Evolutionary conservation across 2,113 vertebrate species (phyloP).

Genomic region (Psittacula cyanocephala): DNA sequence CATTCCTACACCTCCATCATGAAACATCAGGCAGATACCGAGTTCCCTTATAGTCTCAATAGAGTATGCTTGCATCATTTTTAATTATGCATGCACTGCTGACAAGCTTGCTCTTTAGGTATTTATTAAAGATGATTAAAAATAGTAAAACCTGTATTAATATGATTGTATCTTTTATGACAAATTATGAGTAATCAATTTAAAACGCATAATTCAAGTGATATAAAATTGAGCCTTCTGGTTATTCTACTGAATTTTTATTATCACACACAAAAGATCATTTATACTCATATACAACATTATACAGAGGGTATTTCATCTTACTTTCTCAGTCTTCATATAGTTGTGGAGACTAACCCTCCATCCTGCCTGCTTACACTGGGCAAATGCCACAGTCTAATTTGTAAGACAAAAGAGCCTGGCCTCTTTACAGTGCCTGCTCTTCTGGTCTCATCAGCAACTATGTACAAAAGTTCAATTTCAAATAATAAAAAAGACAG

Average conservation of each 20-base stretch:
- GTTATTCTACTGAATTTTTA: not conserved
- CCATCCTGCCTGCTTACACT: not conserved
- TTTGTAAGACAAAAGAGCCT: not conserved
- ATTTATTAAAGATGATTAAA: slow-evolving; percentile 6
- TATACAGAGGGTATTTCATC: not conserved
- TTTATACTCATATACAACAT: not conserved
- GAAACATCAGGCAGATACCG: not conserved
- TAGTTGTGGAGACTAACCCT: not conserved
- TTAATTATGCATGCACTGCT: slow-evolving; percentile 37
- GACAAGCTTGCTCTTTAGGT: not conserved
- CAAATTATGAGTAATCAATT: not conserved
- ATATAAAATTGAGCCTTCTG: not conserved
- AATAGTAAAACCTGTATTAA: not conserved
- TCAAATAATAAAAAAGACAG: not conserved
- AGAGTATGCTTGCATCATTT: not conserved
- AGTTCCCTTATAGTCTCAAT: not conserved
- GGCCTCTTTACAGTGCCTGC: not conserved
- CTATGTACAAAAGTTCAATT: not conserved
- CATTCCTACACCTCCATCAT: not conserved
- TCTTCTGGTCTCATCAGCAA: not conserved
- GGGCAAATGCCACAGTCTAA: not conserved
- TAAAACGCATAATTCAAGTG: not conserved
- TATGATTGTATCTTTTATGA: not conserved
- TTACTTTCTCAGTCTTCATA: not conserved
- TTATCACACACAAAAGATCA: not conserved